Conservation (phyloP, 2,113 vertebrate species). For the Actenoides lindsayi region DNA sequence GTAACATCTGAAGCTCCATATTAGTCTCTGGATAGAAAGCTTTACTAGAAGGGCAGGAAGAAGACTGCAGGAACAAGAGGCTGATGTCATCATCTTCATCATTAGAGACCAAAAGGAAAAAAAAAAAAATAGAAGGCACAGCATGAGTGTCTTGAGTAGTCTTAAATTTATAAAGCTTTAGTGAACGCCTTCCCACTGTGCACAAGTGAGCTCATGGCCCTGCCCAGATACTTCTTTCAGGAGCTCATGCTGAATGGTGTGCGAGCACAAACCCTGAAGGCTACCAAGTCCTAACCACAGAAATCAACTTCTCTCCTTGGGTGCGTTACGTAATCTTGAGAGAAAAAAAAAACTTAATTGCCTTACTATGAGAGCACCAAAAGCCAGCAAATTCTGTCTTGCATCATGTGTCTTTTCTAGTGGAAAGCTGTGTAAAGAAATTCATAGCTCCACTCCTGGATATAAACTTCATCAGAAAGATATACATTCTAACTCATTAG, state of each 20-base stretch:
- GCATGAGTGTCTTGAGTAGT: background rate
- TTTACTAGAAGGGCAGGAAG: background rate
- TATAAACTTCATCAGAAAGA: background rate
- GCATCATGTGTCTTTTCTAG: background rate
- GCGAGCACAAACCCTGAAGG: background rate
- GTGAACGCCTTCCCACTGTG: background rate
- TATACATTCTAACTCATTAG: background rate
- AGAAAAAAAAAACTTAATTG: background rate
- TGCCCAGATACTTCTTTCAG: background rate
- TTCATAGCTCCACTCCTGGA: background rate
- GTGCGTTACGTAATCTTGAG: background rate
- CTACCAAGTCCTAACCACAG: background rate
- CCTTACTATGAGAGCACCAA: background rate
- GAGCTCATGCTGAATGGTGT: background rate
- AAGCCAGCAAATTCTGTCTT: background rate
- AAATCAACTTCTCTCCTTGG: background rate
- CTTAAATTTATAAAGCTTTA: background rate
- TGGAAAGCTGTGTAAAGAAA: background rate
- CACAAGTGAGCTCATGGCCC: constrained; percentile 6
- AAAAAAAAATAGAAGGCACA: background rate
- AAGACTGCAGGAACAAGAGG: background rate
- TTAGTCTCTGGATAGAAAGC: background rate
- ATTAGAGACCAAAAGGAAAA: too few relatives aligned
- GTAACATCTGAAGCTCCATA: background rate
- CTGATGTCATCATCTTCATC: background rate